phyloP scores from a whole-genome alignment of 2,888 invertebrate genomes.

The Noctua fimbriata region DNA sequence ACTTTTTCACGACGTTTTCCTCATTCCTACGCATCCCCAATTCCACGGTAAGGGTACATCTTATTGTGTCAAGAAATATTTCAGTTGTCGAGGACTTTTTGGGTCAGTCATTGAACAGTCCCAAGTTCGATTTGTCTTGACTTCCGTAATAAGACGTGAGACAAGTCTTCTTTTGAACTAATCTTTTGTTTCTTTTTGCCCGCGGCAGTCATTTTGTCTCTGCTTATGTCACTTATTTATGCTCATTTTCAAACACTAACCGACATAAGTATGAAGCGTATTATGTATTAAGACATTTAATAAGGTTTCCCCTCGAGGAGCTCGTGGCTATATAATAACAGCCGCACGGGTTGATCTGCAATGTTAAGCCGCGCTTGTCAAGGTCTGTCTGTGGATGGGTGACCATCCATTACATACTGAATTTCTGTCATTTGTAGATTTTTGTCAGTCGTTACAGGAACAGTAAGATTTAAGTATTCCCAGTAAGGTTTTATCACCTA shows the following conservation, averaged over 20 bases:
- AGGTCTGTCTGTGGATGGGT: background rate
- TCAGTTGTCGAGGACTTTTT: conserved; percentile 10
- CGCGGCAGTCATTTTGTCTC: background rate
- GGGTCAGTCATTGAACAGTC: conserved; percentile 8
- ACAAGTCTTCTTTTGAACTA: conserved; percentile 5
- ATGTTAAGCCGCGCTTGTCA: background rate
- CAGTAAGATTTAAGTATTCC: too few species aligned
- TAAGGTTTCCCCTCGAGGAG: background rate
- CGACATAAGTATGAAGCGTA: too few species aligned
- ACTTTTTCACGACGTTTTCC: background rate
- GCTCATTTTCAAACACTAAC: too few species aligned
- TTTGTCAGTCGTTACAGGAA: too few species aligned
- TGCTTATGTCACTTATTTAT: background rate
- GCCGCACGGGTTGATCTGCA: background rate
- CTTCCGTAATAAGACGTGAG: conserved; percentile 1
- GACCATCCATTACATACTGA: background rate
- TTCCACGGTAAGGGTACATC: background rate
- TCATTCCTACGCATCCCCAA: background rate
- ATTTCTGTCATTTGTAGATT: background rate
- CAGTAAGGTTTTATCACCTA: too few species aligned
- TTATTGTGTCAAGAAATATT: conserved; percentile 21
- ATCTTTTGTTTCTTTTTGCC: conserved; percentile 15
- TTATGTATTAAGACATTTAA: background rate
- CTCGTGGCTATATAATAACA: background rate
- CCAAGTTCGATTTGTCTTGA: conserved; percentile 23